Base-by-base conservation (phyloP, 2,888 invertebrate genomes). In the Drosophila fulvimacula region DNA sequence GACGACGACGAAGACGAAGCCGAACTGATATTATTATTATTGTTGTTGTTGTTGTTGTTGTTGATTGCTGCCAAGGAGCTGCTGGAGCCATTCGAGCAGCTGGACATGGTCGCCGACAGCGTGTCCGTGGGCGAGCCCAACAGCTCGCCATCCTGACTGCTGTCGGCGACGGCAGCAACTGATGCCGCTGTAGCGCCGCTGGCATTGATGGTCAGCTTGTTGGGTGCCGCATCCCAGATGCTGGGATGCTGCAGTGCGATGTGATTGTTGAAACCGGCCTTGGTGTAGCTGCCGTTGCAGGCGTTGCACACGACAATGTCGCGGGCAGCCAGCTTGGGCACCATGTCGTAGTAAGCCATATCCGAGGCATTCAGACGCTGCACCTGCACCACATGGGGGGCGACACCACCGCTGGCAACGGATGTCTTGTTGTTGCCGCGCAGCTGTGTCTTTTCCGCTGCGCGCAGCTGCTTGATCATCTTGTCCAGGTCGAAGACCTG, bases 291-390 rank as follows among this genome's bases (percentile, higher is more conserved):
- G 78, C 95, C 94, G 77, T 95, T 95, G 92, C 97, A 97, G 91
- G 95, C 94, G 92, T 96, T 95, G 92, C 97, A 97, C 81, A 96
- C 95, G 69, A 96, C 96, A 70, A 96, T 95, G 91, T 95, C 95
- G 83, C 96, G 95, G 72, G 94, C 94, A 92, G 96, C 96, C 92
- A 95, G 94, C 88, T 96, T 96, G 27, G 97, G 97, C 88, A 96
- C 96, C 85, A 96, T 94, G 51, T 96, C 96, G 92, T 95, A 96
- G 64, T 96, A 94, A 80, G 94, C 94, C 95, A 96, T 96, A 91
- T 95, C 95, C 92, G 94, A 93, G 75, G 92, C 91, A 69, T 93
- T 93, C 58, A 95, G 93, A 10, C 94, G 93, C 85, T 94, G 93
- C 74, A 94, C 93, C 57, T 90, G 90, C 21, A 74, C 77, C 51